Evolutionary conservation across 2,113 vertebrate species (phyloP).

Genomic region (Turdus rufiventris): DNA sequence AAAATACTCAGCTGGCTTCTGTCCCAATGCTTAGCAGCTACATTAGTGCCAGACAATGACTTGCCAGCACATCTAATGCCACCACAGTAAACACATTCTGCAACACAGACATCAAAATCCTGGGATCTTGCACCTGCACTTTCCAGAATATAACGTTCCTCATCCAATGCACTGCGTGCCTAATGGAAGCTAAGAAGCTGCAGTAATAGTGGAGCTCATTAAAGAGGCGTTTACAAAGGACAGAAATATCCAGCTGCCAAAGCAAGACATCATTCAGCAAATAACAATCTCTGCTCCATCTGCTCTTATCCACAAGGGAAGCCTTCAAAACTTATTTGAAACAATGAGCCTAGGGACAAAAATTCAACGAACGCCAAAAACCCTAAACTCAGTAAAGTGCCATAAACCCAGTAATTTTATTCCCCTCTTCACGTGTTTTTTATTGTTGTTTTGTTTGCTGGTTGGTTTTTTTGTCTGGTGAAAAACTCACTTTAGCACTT

Average conservation of each 20-base stretch:
- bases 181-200: neutral
- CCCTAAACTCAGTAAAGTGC: neutral
- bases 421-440: neutral
- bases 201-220: neutral
- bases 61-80: neutral
- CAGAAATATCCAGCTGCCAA: neutral
- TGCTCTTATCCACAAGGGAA: neutral
- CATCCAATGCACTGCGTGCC: neutral
- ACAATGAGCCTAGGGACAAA: neutral
- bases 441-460: too few species aligned
- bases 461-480: neutral
- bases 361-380: neutral
- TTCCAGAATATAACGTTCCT: neutral
- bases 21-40: neutral
- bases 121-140: neutral
- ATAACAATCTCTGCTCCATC: neutral
- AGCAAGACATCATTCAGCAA: neutral
- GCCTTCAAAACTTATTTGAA: neutral
- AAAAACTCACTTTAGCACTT: neutral
- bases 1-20: neutral
- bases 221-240: neutral
- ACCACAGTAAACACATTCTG: slow-evolving; percentile 20
- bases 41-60: neutral
- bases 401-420: neutral
- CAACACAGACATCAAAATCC: neutral